Conservation (phyloP, 1,140 invertebrate species). For the Drosophila sproati region DNA sequence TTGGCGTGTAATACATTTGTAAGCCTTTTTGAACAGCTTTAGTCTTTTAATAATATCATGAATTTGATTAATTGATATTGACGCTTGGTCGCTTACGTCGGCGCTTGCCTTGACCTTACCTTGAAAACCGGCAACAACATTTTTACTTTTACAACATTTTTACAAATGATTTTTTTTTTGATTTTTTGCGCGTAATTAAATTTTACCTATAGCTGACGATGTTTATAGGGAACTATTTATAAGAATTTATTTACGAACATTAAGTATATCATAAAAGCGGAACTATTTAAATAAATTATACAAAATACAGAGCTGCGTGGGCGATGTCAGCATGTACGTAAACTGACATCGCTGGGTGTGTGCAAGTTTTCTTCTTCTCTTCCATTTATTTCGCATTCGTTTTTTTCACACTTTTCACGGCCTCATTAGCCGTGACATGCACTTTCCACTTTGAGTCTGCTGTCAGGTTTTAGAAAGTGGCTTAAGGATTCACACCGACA, state of each 20-base stretch:
- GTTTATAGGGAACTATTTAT: constrained; percentile 59
- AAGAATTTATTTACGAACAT: constrained; percentile 58
- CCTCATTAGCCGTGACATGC: constrained; percentile 47
- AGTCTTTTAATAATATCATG: constrained; percentile 7
- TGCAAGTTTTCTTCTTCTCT: constrained; percentile 1
- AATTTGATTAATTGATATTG: constrained; percentile 63
- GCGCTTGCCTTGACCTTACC: constrained; percentile 73
- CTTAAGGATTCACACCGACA: constrained; percentile 17
- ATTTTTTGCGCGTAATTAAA: constrained; percentile 62
- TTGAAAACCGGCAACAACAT: constrained; percentile 42
- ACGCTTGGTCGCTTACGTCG: constrained; percentile 46
- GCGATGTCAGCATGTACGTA: constrained; percentile 24
- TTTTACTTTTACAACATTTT: constrained; percentile 64
- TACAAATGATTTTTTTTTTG: constrained; percentile 30
- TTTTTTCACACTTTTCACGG: constrained; percentile 12
- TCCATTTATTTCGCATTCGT: neutral
- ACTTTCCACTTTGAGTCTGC: constrained; percentile 21
- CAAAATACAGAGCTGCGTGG: constrained; percentile 56
- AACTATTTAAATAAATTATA: constrained; percentile 81
- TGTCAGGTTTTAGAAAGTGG: constrained; percentile 34
- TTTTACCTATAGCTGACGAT: constrained; percentile 42
- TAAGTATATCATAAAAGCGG: constrained; percentile 73
- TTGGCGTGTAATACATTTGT: constrained; percentile 23
- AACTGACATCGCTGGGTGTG: constrained; percentile 15
- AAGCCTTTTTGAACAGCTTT: constrained; percentile 33